phyloP scores from a whole-genome alignment of 2,113 vertebrate genomes.

The Chascanopsetta lugubris region DNA sequence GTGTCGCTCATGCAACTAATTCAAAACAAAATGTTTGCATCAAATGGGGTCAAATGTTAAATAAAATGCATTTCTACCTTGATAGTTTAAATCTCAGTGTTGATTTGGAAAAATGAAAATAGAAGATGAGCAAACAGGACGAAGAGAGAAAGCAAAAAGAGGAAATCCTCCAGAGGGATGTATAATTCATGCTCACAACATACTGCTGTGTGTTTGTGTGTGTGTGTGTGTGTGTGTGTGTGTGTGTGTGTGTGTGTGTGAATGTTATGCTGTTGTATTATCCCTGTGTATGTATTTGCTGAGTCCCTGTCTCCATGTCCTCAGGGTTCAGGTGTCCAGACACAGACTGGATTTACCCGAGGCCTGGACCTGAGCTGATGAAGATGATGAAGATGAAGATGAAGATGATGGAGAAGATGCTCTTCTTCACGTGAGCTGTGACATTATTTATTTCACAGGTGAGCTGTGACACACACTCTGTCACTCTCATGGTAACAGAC shows the following conservation, averaged over 20 bases:
- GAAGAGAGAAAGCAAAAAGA: conserved; percentile 38
- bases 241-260: conserved; percentile 17
- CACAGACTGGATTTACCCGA: conserved; percentile 61
- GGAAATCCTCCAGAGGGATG: conserved; percentile 71
- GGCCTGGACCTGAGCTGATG: conserved; percentile 52
- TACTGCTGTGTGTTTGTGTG: conserved; percentile 26
- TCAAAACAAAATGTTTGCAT: conserved; percentile 14
- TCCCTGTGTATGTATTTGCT: conserved; percentile 69
- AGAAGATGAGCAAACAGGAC: conserved; percentile 23
- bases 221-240: no score
- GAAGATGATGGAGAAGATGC: conserved; percentile 33
- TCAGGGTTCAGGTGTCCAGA: conserved; percentile 46
- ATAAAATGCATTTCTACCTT: conserved; percentile 3
- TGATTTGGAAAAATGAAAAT: conserved; percentile 44
- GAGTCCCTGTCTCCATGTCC: conserved; percentile 56
- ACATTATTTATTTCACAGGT: conserved; percentile 44
- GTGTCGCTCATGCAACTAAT: background rate
- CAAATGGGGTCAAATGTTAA: conserved; percentile 4
- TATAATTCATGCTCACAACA: conserved; percentile 78
- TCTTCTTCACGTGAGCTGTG: conserved; percentile 22
- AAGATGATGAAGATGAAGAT: no score
- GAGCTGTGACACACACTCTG: conserved; percentile 26
- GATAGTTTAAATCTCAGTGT: conserved; percentile 53
- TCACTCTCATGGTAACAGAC: conserved; percentile 8
- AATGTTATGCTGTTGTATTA: conserved; percentile 58